Evolutionary conservation across 2,888 invertebrate genomes (phyloP).

Genomic region (Netelia melanura): DNA sequence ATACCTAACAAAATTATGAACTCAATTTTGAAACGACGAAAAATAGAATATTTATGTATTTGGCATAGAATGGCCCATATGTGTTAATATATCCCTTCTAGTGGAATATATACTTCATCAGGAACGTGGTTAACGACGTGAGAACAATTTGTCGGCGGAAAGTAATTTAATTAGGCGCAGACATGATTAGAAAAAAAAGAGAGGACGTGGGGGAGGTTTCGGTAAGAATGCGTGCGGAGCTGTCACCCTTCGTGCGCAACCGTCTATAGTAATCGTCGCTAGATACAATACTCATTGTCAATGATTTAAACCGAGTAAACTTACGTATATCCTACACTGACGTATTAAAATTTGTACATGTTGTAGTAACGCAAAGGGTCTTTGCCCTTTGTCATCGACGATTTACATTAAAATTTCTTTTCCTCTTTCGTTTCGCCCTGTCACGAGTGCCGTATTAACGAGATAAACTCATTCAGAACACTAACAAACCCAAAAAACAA

Average conservation of each 20-base stretch:
- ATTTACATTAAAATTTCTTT: conserved; percentile 32
- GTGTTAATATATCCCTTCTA: background rate
- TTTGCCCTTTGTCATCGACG: conserved; percentile 56
- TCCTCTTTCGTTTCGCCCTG: conserved; percentile 18
- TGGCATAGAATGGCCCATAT: background rate
- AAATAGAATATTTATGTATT: background rate
- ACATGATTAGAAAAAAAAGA: background rate
- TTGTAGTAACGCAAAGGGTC: conserved; percentile 38
- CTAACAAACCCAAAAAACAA: background rate
- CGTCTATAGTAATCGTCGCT: background rate
- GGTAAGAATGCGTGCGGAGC: conserved; percentile 36
- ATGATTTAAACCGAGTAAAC: background rate
- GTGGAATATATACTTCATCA: conserved; percentile 7
- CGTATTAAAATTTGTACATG: conserved; percentile 23
- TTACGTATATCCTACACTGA: conserved; percentile 3
- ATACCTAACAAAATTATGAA: too few relatives aligned
- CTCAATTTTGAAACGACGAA: too few relatives aligned
- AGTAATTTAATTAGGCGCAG: conserved; percentile 57
- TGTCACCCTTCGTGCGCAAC: conserved; percentile 23
- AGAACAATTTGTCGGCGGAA: conserved; percentile 40
- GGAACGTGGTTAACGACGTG: conserved; percentile 11
- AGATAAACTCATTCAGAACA: conserved; percentile 10
- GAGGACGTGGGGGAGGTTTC: background rate
- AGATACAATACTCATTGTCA: conserved; percentile 4
- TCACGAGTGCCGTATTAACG: conserved; percentile 28